phyloP scores from a whole-genome alignment of 2,113 vertebrate species.

The Riparia riparia region DNA sequence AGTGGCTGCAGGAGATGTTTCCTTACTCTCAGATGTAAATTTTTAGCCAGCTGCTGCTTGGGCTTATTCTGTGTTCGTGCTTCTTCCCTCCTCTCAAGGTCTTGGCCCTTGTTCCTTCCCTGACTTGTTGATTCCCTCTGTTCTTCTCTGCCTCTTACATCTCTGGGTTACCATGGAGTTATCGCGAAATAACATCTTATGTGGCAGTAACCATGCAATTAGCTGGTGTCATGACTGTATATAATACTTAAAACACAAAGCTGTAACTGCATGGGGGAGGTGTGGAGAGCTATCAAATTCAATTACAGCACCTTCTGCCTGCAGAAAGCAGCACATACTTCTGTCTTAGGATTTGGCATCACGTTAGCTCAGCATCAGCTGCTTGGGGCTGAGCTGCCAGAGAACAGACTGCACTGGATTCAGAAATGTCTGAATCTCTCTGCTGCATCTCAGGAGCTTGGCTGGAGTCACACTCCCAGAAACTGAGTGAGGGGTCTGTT shows the following conservation, averaged over 20 bases:
- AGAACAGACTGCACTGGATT: constrained; percentile 64
- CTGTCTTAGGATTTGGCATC: constrained; percentile 71
- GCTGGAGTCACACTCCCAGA: background rate
- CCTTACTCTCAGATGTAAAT: background rate
- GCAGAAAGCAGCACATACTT: constrained; percentile 68
- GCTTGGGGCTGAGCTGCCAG: constrained; percentile 68
- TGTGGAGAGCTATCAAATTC: constrained; percentile 65
- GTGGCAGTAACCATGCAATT: constrained; percentile 64
- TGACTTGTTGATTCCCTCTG: constrained; percentile 68
- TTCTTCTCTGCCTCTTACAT: constrained; percentile 54
- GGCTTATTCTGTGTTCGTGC: background rate
- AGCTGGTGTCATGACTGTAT: constrained; percentile 65
- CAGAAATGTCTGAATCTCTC: constrained; percentile 54
- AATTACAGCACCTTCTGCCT: constrained; percentile 65
- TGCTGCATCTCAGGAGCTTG: constrained; percentile 22
- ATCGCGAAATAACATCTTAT: constrained; percentile 69
- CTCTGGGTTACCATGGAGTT: constrained; percentile 74
- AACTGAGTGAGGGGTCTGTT: constrained; percentile 14
- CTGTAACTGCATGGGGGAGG: constrained; percentile 71
- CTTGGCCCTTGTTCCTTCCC: constrained; percentile 53
- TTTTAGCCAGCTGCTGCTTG: background rate
- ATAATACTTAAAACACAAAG: constrained; percentile 74
- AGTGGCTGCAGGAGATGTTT: background rate
- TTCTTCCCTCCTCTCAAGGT: constrained; percentile 50
- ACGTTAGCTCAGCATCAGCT: constrained; percentile 68